A percentile compares a stretch with the other conserved stretches of the same genome.
phyloP scores from a whole-genome alignment of 1,140 invertebrate genomes.

The Euwallacea fornicatus region DNA sequence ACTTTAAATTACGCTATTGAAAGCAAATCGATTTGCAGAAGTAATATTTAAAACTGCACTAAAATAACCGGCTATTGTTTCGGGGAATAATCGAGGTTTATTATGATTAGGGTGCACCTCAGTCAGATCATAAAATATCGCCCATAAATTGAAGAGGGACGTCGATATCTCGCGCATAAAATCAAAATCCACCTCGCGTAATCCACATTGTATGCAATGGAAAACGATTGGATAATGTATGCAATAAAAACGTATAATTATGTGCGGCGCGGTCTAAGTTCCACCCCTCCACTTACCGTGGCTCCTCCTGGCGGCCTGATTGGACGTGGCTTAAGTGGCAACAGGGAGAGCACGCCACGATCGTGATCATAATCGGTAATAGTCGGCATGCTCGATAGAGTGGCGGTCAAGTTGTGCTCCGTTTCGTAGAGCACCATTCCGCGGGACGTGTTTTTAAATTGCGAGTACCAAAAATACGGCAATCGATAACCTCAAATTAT shows the following conservation, averaged over 20 bases:
- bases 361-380: background rate
- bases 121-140: constrained; percentile 26
- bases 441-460: no score
- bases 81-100: constrained; percentile 20
- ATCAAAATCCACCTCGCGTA: constrained; percentile 36
- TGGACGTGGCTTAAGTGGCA: constrained; percentile 27
- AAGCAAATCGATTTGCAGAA: constrained; percentile 1
- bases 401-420: constrained; percentile 20
- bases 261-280: constrained; percentile 39
- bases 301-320: constrained; percentile 48
- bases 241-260: constrained; percentile 54
- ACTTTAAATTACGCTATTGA: background rate
- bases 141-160: constrained; percentile 35
- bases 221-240: constrained; percentile 51
- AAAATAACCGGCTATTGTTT: constrained; percentile 4
- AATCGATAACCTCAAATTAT: background rate
- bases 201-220: constrained; percentile 45
- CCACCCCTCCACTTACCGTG: constrained; percentile 47
- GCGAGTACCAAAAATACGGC: no score
- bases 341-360: background rate
- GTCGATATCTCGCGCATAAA: constrained; percentile 35
- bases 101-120: constrained; percentile 27
- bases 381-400: constrained; percentile 26
- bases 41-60: constrained; percentile 5
- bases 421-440: background rate